These are phyloP conservation scores for Spermophilus dauricus DNA, from an alignment of 2,113 vertebrate genomes.

Conservation along the genomic window DNA sequence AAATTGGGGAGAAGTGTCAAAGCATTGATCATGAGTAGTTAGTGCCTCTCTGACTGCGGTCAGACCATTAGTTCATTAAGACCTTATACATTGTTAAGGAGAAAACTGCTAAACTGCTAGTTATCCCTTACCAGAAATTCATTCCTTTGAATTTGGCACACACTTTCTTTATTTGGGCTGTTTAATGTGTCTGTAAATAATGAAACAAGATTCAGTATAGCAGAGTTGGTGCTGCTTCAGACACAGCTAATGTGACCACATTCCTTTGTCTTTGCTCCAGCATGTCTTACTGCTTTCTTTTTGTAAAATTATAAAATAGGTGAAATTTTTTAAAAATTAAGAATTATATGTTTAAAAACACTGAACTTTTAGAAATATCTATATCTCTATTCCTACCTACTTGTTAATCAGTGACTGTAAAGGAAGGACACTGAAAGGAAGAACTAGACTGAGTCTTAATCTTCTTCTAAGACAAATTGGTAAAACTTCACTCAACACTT, in stretches of 20 bases:
- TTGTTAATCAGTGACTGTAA: slow-evolving; percentile 49
- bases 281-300: background rate
- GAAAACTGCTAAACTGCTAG: slow-evolving; percentile 27
- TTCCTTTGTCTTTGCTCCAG: slow-evolving; percentile 16
- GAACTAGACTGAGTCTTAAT: slow-evolving; percentile 57
- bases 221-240: slow-evolving; percentile 36
- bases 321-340: slow-evolving; percentile 31
- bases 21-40: background rate
- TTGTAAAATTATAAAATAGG: slow-evolving; percentile 54
- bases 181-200: slow-evolving; percentile 22
- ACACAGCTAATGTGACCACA: background rate
- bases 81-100: background rate
- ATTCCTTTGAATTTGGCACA: background rate
- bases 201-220: background rate
- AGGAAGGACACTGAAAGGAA: slow-evolving; percentile 57
- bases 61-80: background rate
- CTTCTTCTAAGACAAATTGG: slow-evolving; percentile 58
- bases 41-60: background rate
- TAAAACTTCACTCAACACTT: background rate
- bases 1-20: background rate
- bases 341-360: slow-evolving; percentile 28
- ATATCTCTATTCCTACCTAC: slow-evolving; percentile 47
- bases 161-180: slow-evolving; percentile 17
- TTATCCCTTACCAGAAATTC: background rate
- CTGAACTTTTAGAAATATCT: slow-evolving; percentile 61